Evolutionary conservation across 2,797 vertebrate genomes (phyloP).

Genomic region (Taeniopygia guttata): DNA sequence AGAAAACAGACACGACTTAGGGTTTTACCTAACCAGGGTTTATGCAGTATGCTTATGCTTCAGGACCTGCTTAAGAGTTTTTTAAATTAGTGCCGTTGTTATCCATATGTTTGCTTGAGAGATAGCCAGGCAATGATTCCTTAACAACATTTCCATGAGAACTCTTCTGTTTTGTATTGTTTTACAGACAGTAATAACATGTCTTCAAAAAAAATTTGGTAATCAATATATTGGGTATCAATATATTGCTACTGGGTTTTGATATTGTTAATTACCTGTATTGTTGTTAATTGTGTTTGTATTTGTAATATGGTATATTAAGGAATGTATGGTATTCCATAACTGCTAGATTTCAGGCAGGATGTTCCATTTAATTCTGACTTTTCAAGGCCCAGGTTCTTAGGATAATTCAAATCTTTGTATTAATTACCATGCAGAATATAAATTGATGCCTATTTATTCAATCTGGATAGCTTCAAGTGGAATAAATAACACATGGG

Average conservation of each 20-base stretch:
- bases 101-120: neutral
- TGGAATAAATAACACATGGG: neutral
- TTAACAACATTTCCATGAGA: neutral
- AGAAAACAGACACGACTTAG: neutral
- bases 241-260: neutral
- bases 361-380: neutral
- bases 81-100: neutral
- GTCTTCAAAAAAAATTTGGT: neutral
- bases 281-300: neutral
- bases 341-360: neutral
- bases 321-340: neutral
- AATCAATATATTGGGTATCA: accelerated
- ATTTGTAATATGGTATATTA: neutral
- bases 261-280: neutral
- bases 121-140: neutral
- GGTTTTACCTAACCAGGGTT: neutral
- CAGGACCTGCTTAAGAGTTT: neutral
- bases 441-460: neutral
- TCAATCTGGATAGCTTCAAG: neutral
- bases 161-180: neutral
- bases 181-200: neutral
- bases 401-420: neutral
- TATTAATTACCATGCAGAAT: neutral
- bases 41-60: neutral
- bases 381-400: neutral